These are phyloP conservation scores for Brachionus plicatilis DNA, from an alignment of 1,140 invertebrate species.

Conservation along the genomic window DNA sequence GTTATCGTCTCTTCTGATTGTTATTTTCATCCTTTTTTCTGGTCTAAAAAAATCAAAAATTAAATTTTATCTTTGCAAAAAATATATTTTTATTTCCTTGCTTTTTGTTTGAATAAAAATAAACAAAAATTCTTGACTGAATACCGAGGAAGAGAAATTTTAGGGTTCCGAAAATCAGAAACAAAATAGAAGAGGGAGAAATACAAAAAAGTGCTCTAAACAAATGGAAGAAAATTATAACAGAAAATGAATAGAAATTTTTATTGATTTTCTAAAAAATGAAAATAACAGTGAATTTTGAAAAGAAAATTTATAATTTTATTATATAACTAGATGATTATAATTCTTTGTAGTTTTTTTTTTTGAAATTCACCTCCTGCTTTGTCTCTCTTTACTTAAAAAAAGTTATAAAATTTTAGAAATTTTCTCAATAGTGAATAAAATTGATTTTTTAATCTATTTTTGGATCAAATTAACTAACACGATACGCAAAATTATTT, in stretches of 20 bases:
- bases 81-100: no score
- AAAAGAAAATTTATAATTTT: neutral
- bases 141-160: neutral
- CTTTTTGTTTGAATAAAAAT: neutral
- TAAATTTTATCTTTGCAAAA: neutral
- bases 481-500: neutral
- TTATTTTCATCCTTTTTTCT: neutral
- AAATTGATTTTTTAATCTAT: neutral
- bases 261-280: neutral
- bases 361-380: neutral
- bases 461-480: neutral
- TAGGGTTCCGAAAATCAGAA: neutral
- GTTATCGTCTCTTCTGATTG: slow-evolving; percentile 12
- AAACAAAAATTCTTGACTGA: neutral
- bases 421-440: neutral
- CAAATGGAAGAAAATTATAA: neutral
- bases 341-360: neutral
- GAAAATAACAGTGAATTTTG: neutral
- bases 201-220: neutral
- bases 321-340: neutral
- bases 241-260: neutral
- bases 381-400: neutral
- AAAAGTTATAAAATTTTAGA: neutral
- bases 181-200: neutral
- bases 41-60: neutral